Evolutionary conservation across 1,140 invertebrate genomes (phyloP), one percentile per base, ranked within the genome.

Genomic region (Penaeus indicus): DNA sequence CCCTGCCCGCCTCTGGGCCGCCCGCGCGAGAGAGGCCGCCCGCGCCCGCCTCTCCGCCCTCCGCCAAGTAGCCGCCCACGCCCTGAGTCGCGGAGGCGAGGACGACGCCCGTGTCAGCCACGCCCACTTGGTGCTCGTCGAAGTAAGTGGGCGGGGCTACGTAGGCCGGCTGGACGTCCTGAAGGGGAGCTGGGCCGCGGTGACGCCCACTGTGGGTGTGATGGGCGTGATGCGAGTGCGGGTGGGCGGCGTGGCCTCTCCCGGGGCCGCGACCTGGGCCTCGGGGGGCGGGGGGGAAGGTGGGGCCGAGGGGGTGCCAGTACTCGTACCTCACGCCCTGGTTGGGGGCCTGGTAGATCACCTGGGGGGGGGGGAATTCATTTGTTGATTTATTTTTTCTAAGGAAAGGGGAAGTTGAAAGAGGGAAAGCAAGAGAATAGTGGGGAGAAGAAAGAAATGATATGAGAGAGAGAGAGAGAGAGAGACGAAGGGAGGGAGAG

Each of bases 241-340:
- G 5, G 25, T 86, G 67, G n/a, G 54, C 69, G 61, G 61, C 47
- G 25, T 82, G 80, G 7, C 81, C 81, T 63, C 25, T 16, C 0
- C 84, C 84, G 4, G 67, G 84, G 1, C 27, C 25, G 27, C 54
- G 67, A 22, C 80, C 79, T 18, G 69, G 81, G 22, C 54, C 42
- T 22, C 54, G 32, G 32, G 61, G 61, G 21, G 86, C 47, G 16
- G 80, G 80, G 4, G 42, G 47, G 81, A 83, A 64, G 60, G 86
- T 61, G 47, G 79, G 86, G 3, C 69, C 86, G 4, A 90, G 19
- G 1, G 89, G 89, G 47, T 90, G 84, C 89, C 89, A 90, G 92
- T 97, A 98, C 93, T 97, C 96, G 93, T 98, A 98, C 92, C 97
- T 96, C 88, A 98, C 96, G 18, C 96, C 96, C 32, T 95, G 95